Conservation (phyloP, 2,797 vertebrate genomes). For the Bradypodion ventrale region DNA sequence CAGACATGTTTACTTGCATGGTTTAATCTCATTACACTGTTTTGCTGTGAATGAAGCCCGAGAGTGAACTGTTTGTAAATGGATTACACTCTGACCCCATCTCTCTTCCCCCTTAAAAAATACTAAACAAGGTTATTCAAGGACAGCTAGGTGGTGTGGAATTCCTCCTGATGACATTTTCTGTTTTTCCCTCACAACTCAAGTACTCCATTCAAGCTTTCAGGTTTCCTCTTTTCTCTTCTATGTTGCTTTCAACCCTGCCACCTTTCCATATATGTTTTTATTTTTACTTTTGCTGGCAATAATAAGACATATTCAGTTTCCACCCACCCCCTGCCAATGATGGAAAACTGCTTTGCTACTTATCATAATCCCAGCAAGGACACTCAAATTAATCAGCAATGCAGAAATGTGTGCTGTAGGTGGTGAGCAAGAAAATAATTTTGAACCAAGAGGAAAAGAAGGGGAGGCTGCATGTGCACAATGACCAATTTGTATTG, state of each 20-base stretch:
- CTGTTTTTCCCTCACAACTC: slow-evolving; percentile 19
- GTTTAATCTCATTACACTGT: slow-evolving; percentile 71
- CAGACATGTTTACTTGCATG: slow-evolving; percentile 48
- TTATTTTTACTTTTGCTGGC: neutral
- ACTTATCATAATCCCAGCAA: slow-evolving; percentile 50
- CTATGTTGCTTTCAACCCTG: slow-evolving; percentile 12
- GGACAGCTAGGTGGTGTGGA: slow-evolving; percentile 35
- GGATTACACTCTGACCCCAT: slow-evolving; percentile 63
- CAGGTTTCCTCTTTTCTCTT: neutral
- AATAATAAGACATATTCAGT: neutral
- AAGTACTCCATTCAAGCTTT: slow-evolving; percentile 18
- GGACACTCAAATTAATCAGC: slow-evolving; percentile 51
- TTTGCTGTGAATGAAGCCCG: slow-evolving; percentile 60
- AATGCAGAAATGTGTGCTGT: slow-evolving; percentile 27
- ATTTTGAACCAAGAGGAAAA: neutral
- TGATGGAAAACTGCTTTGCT: slow-evolving; percentile 24
- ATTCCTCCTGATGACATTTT: neutral
- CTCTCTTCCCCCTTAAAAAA: slow-evolving; percentile 1
- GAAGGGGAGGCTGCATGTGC: neutral
- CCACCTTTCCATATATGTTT: slow-evolving; percentile 24
- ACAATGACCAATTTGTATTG: neutral
- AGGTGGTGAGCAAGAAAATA: slow-evolving; percentile 9
- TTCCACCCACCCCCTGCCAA: neutral
- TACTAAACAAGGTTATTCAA: slow-evolving; percentile 71
- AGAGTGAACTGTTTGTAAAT: slow-evolving; percentile 61